Conservation (phyloP, 2,888 invertebrate species). For the Quadriops clusia region DNA sequence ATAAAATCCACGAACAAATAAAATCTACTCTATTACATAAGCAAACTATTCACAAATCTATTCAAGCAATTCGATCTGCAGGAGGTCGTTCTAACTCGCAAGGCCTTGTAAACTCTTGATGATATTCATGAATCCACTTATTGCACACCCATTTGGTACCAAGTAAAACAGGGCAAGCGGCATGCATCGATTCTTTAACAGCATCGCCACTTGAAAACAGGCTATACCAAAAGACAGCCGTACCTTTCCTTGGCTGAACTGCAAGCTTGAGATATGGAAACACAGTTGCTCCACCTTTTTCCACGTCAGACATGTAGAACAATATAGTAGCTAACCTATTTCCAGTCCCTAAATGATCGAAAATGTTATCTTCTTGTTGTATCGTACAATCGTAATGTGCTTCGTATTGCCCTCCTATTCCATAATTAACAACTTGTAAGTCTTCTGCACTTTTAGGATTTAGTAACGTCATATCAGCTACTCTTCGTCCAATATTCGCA, state of each 20-base stretch:
- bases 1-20: too few species aligned
- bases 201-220: constrained; percentile 42
- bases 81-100: too few species aligned
- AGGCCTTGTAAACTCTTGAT: too few species aligned
- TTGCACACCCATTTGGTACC: constrained; percentile 48
- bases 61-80: too few species aligned
- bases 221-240: constrained; percentile 43
- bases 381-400: constrained; percentile 42
- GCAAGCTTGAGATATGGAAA: constrained; percentile 34
- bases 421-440: constrained; percentile 56
- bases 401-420: constrained; percentile 55
- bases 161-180: constrained; percentile 46
- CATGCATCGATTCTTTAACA: constrained; percentile 43
- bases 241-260: constrained; percentile 40
- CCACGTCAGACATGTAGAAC: constrained; percentile 43
- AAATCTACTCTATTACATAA: too few species aligned
- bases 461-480: constrained; percentile 44
- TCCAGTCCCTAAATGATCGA: constrained; percentile 16
- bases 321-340: constrained; percentile 33
- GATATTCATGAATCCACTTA: too few species aligned
- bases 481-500: constrained; percentile 37
- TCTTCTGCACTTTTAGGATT: constrained; percentile 47
- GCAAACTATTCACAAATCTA: too few species aligned
- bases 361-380: background rate
- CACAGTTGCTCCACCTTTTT: constrained; percentile 49